Evolutionary conservation across 2,888 invertebrate genomes (phyloP).

Genomic region (Meteorus colon): DNA sequence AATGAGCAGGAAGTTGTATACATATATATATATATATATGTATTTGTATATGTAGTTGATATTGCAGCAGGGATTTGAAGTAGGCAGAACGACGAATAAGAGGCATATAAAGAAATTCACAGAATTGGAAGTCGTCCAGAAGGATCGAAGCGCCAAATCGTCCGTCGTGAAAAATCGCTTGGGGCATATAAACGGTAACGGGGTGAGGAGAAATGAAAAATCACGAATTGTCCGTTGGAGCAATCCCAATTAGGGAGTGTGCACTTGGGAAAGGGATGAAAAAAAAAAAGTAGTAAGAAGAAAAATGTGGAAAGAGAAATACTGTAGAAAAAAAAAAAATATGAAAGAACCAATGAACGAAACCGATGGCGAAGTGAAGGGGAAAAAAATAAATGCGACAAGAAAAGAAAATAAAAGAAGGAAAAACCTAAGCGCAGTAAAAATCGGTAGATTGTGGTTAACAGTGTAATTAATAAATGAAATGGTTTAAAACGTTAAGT

Average conservation of each 20-base stretch:
- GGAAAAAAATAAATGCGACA: neutral
- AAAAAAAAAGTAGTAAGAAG: constrained; percentile 11
- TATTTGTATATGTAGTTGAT: neutral
- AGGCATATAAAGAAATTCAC: constrained; percentile 44
- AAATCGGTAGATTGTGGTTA: constrained; percentile 12
- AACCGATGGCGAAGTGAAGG: neutral
- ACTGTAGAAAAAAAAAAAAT: constrained; percentile 5
- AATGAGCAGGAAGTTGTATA: neutral
- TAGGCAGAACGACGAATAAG: neutral
- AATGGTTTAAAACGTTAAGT: neutral
- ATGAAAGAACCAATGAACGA: neutral
- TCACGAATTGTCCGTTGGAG: constrained; percentile 51
- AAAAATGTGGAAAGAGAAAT: constrained; percentile 16
- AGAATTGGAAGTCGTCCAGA: constrained; percentile 52
- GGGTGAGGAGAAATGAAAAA: constrained; percentile 41
- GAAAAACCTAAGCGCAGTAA: neutral
- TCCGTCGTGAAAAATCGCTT: constrained; percentile 34
- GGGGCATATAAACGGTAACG: constrained; percentile 6
- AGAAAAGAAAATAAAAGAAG: neutral
- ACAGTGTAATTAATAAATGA: constrained; percentile 21
- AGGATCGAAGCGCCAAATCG: constrained; percentile 48
- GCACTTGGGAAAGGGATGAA: constrained; percentile 40
- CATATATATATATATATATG: neutral
- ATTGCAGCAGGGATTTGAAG: constrained; percentile 16
- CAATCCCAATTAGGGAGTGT: constrained; percentile 52